phyloP scores from a whole-genome alignment of 2,797 vertebrate genomes.

The Miichthys miiuy region DNA sequence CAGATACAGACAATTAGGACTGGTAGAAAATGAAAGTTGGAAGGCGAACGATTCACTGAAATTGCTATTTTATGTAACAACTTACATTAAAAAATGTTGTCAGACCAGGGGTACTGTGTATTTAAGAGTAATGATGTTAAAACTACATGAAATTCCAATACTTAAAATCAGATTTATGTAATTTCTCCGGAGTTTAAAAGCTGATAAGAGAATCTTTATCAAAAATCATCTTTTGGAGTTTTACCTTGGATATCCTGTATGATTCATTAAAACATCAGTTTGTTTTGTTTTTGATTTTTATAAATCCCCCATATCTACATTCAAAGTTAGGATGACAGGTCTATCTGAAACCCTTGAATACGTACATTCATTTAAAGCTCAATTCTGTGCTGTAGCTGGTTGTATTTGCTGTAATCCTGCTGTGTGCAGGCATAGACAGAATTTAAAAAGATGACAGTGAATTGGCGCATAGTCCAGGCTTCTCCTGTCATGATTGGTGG shows the following conservation, averaged over 20 bases:
- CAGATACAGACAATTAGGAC: conserved; percentile 8
- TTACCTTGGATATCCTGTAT: conserved; percentile 37
- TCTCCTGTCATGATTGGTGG: neutral
- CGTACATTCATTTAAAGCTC: neutral
- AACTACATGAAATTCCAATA: conserved; percentile 25
- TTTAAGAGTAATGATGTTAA: conserved; percentile 30
- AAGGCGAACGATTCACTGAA: conserved; percentile 5
- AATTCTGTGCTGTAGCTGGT: conserved; percentile 13
- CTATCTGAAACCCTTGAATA: conserved; percentile 29
- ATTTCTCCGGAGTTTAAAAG: conserved; percentile 17
- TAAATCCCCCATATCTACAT: conserved; percentile 5
- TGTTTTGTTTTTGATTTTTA: conserved; percentile 15
- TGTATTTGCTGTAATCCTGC: conserved; percentile 8
- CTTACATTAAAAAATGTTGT: conserved; percentile 1
- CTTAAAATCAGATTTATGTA: conserved; percentile 44
- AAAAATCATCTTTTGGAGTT: conserved; percentile 14
- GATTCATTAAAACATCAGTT: conserved; percentile 35
- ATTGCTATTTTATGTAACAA: conserved; percentile 2
- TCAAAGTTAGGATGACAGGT: conserved; percentile 15
- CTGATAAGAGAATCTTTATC: conserved; percentile 32
- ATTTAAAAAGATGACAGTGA: conserved; percentile 8
- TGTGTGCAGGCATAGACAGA: conserved; percentile 9
- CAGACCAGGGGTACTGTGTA: conserved; percentile 3
- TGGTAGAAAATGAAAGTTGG: conserved; percentile 1
- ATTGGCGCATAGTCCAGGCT: neutral